phyloP scores from a whole-genome alignment of 1,140 invertebrate genomes.

The Zaprionus gabonicus region DNA sequence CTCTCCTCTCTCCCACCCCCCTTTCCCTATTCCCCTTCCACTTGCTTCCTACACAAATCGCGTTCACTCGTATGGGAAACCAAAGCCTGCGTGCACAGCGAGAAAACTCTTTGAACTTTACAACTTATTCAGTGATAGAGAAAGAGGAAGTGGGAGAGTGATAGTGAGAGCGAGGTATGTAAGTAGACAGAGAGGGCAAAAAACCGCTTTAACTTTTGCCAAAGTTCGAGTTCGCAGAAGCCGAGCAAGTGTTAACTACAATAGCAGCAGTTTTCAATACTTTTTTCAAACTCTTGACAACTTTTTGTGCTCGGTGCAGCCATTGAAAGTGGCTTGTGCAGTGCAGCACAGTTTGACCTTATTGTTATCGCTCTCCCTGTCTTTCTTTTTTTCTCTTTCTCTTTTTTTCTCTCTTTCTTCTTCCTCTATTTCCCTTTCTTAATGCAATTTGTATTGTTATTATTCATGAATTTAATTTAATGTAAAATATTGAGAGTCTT shows the following conservation, averaged over 20 bases:
- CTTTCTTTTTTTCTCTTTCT: neutral
- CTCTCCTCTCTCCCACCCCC: neutral
- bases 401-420: neutral
- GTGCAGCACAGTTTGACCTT: neutral
- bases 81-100: conserved; percentile 7
- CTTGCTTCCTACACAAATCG: conserved; percentile 1
- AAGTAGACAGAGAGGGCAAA: neutral
- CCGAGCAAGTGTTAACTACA: neutral
- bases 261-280: conserved; percentile 1
- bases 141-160: neutral
- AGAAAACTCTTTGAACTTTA: neutral
- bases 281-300: neutral
- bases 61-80: conserved; percentile 1
- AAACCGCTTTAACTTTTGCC: neutral
- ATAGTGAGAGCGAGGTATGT: neutral
- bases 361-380: neutral
- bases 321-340: neutral
- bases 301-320: neutral
- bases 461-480: too few relatives aligned
- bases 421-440: neutral
- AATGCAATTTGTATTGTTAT: too few relatives aligned
- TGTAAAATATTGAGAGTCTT: too few relatives aligned
- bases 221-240: neutral
- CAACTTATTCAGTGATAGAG: neutral
- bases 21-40: neutral